These are phyloP conservation scores for Ia io DNA, from an alignment of 2,113 vertebrate species.

Conservation along the genomic window DNA sequence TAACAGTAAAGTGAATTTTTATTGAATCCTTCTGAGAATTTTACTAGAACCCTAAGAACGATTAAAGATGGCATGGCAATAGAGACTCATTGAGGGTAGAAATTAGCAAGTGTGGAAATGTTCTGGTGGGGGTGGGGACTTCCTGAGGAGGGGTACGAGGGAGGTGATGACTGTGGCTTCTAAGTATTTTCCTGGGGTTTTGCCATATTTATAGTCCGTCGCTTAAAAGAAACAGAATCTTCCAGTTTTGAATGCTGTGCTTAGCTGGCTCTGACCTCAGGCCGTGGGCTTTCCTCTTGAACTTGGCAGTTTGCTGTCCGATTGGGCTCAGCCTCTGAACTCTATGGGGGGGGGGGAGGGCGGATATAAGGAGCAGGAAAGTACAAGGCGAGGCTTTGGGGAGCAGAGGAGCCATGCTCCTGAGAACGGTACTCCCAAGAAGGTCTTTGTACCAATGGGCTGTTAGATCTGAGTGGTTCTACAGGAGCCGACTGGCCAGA, in stretches of 20 bases:
- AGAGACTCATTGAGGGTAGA: background rate
- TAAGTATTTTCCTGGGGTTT: conserved; percentile 60
- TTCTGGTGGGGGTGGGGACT: background rate
- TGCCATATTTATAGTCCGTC: conserved; percentile 53
- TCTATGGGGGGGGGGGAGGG: too few species aligned
- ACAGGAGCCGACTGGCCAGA: background rate
- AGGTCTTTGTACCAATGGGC: background rate
- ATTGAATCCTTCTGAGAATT: conserved; percentile 26
- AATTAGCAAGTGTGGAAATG: conserved; percentile 58
- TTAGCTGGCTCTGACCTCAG: conserved; percentile 59
- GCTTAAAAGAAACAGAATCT: conserved; percentile 66
- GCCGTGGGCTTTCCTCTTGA: conserved; percentile 69
- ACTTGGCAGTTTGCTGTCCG: conserved; percentile 54
- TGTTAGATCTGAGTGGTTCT: background rate
- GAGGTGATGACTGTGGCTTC: conserved; percentile 47
- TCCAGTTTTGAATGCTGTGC: conserved; percentile 26
- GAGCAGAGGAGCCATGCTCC: background rate
- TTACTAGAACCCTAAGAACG: background rate
- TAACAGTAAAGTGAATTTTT: conserved; percentile 45
- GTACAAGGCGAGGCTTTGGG: background rate
- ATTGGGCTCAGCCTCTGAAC: conserved; percentile 44
- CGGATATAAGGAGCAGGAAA: background rate
- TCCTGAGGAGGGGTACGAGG: background rate
- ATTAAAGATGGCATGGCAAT: background rate
- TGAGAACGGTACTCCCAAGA: background rate